These are phyloP conservation scores for Thaumatotibia leucotreta DNA, from an alignment of 1,140 invertebrate species.

Conservation along the genomic window DNA sequence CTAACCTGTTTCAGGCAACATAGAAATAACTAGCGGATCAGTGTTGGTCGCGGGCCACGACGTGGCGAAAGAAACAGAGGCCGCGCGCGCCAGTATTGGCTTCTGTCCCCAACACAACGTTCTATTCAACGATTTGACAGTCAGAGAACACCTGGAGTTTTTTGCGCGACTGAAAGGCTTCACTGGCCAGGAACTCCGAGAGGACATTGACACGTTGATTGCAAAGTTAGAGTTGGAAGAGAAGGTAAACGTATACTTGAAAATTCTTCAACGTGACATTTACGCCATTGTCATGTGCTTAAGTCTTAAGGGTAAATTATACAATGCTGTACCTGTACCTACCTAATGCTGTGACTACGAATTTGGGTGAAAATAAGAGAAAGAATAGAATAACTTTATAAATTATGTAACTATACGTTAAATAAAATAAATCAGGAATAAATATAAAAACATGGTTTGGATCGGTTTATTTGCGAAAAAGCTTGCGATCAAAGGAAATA, in stretches of 20 bases:
- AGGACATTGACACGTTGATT: constrained; percentile 73
- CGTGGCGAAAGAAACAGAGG: constrained; percentile 75
- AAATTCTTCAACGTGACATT: too few relatives aligned
- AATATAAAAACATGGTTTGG: too few relatives aligned
- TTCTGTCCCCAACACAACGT: constrained; percentile 98
- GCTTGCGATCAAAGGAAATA: too few relatives aligned
- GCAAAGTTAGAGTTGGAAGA: constrained; percentile 56
- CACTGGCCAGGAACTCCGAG: constrained; percentile 61
- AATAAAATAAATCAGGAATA: too few relatives aligned
- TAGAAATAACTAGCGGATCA: constrained; percentile 78
- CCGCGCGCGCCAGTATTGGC: constrained; percentile 84
- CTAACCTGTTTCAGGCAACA: constrained; percentile 57
- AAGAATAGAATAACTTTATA: too few relatives aligned
- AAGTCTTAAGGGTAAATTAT: too few relatives aligned
- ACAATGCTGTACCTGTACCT: too few relatives aligned
- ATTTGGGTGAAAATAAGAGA: too few relatives aligned
- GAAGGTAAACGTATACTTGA: constrained; percentile 48
- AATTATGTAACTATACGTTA: too few relatives aligned
- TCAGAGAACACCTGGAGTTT: constrained; percentile 93
- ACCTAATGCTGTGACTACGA: too few relatives aligned
- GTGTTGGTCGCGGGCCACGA: constrained; percentile 84
- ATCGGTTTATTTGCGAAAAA: too few relatives aligned
- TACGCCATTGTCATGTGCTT: too few relatives aligned
- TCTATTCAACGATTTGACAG: constrained; percentile 93
- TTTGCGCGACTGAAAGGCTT: constrained; percentile 88